These are phyloP conservation scores for Drosophila merina DNA, from an alignment of 2,888 invertebrate genomes.

Conservation along the genomic window DNA sequence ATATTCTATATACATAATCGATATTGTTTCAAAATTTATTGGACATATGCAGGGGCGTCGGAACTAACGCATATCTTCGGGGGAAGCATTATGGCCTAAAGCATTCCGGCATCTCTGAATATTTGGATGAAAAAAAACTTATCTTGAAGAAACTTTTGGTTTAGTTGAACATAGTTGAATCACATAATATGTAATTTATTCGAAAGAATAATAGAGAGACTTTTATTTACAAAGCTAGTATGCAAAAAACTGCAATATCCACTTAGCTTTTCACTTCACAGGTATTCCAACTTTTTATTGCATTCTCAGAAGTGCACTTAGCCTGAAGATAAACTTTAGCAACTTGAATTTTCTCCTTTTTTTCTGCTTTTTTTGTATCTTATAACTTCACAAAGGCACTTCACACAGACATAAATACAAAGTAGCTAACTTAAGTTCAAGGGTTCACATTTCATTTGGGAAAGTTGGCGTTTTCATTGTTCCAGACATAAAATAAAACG, in stretches of 20 bases:
- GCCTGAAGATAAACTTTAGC: constrained; percentile 28
- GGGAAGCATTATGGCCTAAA: too few relatives aligned
- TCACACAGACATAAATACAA: constrained; percentile 20
- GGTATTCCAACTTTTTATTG: constrained; percentile 31
- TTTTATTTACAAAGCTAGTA: constrained; percentile 2
- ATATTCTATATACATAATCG: constrained; percentile 30
- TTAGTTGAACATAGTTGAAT: too few relatives aligned
- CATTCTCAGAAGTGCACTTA: constrained; percentile 19
- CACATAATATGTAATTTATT: background rate
- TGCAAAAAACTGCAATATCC: constrained; percentile 5
- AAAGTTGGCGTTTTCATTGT: constrained; percentile 37
- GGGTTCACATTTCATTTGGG: constrained; percentile 40
- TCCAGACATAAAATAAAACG: constrained; percentile 22
- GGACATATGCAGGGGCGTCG: background rate
- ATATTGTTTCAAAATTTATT: constrained; percentile 43
- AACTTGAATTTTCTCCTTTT: constrained; percentile 51
- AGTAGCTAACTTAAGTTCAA: constrained; percentile 16
- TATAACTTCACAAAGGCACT: constrained; percentile 50
- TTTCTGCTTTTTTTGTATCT: constrained; percentile 41
- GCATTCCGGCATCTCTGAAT: too few relatives aligned
- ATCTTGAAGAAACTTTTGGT: too few relatives aligned
- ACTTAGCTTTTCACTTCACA: constrained; percentile 10
- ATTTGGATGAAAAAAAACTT: too few relatives aligned
- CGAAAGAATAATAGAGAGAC: background rate
- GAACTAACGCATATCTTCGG: too few relatives aligned